Conservation (phyloP, 2,888 invertebrate genomes). For the Apotomis betuletana region DNA sequence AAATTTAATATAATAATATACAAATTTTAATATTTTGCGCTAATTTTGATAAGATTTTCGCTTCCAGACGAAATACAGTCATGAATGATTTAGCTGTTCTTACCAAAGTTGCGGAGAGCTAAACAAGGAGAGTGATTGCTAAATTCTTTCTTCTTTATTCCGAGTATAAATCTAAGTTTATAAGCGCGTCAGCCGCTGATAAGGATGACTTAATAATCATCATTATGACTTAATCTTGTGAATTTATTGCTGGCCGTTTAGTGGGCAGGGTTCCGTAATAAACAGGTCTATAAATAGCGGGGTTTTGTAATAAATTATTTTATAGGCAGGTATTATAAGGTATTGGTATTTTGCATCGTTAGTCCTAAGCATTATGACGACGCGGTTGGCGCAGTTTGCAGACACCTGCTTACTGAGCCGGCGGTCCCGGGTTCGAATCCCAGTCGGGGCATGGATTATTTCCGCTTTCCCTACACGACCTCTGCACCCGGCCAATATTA, state of each 20-base stretch:
- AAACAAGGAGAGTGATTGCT: constrained; percentile 4
- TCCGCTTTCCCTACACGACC: no score
- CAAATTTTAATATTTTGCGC: no score
- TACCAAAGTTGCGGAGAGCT: not conserved
- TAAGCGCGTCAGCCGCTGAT: constrained; percentile 10
- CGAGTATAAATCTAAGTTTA: constrained; percentile 6
- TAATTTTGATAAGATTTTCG: no score
- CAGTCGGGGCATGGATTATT: no score
- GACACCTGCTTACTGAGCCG: no score
- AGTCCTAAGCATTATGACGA: no score
- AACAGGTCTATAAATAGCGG: not conserved
- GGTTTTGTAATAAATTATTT: not conserved
- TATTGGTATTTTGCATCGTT: not conserved
- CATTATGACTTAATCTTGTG: constrained; percentile 7
- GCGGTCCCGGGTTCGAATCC: no score
- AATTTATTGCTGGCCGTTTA: constrained; percentile 8
- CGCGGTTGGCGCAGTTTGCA: no score
- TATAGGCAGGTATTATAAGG: not conserved
- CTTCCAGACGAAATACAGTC: not conserved
- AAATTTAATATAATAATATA: no score
- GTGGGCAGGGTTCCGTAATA: constrained; percentile 1
- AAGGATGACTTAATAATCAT: constrained; percentile 16
- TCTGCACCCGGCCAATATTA: no score
- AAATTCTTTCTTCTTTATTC: constrained; percentile 9
- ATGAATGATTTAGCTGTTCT: not conserved